Evolutionary conservation across 2,113 vertebrate genomes (phyloP).

Genomic region (Thermophis baileyi): DNA sequence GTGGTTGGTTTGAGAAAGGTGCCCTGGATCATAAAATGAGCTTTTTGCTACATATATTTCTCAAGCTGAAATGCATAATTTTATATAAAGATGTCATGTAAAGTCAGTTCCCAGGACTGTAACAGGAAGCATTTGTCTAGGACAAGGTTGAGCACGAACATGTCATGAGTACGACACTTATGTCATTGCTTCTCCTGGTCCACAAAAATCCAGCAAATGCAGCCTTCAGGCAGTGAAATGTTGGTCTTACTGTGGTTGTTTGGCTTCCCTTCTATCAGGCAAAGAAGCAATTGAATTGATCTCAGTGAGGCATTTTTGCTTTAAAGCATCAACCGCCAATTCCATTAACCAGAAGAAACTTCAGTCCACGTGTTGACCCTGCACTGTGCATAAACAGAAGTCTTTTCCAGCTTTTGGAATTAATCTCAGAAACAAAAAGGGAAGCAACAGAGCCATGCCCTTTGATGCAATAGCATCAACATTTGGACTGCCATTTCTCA

Average conservation of each 20-base stretch:
- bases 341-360: not conserved
- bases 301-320: not conserved
- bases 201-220: not conserved
- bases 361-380: not conserved
- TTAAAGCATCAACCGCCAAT: not conserved
- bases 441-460: not conserved
- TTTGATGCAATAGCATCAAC: not conserved
- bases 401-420: not conserved
- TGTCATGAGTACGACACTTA: not conserved
- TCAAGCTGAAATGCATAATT: not conserved
- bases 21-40: not conserved
- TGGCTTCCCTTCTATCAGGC: not conserved
- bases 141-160: not conserved
- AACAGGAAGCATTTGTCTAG: not conserved
- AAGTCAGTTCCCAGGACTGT: not conserved
- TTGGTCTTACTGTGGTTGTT: not conserved
- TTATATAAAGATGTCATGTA: not conserved
- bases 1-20: not conserved
- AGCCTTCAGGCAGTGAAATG: not conserved
- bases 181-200: not conserved
- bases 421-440: not conserved
- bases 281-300: not conserved
- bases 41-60: not conserved
- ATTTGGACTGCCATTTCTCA: not conserved
- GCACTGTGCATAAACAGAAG: not conserved